These are phyloP conservation scores for Synodontis membranacea DNA, from an alignment of 2,113 vertebrate species.

Conservation along the genomic window DNA sequence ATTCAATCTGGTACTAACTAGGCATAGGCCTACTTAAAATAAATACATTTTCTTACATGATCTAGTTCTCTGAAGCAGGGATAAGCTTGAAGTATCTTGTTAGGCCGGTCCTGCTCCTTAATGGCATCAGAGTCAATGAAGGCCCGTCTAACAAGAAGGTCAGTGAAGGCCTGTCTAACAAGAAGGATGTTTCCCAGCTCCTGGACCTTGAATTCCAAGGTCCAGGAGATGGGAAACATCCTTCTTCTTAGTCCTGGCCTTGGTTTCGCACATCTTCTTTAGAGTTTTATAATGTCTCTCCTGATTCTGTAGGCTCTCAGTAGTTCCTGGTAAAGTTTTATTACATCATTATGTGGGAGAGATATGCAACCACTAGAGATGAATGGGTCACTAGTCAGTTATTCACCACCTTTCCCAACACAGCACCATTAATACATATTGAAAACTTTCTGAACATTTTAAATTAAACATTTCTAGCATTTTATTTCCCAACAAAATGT, in stretches of 20 bases:
- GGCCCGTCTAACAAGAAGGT: slow-evolving; percentile 34
- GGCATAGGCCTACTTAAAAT: background rate
- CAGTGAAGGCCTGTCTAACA: slow-evolving; percentile 42
- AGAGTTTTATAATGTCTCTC: slow-evolving; percentile 45
- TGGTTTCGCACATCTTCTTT: slow-evolving; percentile 43
- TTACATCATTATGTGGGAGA: too few species aligned
- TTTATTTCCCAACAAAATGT: background rate
- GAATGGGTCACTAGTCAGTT: background rate
- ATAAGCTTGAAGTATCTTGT: slow-evolving; percentile 35
- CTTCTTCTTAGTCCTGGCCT: slow-evolving; percentile 43
- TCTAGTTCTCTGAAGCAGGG: slow-evolving; percentile 44
- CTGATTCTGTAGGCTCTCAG: slow-evolving; percentile 39
- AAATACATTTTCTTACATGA: slow-evolving; percentile 46
- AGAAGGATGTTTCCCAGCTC: too few species aligned
- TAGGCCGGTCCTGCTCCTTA: slow-evolving; percentile 47
- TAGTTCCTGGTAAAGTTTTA: too few species aligned
- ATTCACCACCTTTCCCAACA: background rate
- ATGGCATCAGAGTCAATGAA: slow-evolving; percentile 42
- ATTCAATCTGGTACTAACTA: too few species aligned
- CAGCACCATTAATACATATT: background rate
- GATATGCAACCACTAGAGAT: background rate
- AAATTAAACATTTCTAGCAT: background rate
- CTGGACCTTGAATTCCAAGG: slow-evolving; percentile 43
- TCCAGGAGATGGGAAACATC: slow-evolving; percentile 42
- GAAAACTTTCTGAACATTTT: background rate